A percentile compares a stretch with the other conserved stretches of the same genome.
Conservation (phyloP, 2,113 vertebrate species). For the Osmerus eperlanus region DNA sequence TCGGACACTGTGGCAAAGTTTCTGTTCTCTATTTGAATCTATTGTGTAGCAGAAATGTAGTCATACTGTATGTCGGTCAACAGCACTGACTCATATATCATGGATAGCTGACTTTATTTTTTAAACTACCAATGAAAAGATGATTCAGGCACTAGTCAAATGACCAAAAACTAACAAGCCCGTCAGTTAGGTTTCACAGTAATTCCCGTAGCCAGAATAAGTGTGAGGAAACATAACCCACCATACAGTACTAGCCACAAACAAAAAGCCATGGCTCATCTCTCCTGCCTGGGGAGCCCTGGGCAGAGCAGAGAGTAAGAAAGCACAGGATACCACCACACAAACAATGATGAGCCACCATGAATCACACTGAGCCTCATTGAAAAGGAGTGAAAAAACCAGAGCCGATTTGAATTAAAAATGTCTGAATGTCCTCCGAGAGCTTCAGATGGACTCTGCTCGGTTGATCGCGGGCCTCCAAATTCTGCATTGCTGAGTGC, state of each 20-base stretch:
- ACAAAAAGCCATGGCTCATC: slow-evolving; percentile 42
- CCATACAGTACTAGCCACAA: slow-evolving; percentile 19
- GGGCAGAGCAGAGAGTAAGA: slow-evolving; percentile 44
- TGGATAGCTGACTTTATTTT: background rate
- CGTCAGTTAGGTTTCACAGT: slow-evolving; percentile 7
- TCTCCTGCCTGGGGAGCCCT: slow-evolving; percentile 42
- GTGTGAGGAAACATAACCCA: slow-evolving; percentile 28
- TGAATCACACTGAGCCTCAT: slow-evolving; percentile 57
- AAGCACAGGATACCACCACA: slow-evolving; percentile 53
- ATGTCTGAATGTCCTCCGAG: slow-evolving; percentile 47
- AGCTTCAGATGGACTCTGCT: slow-evolving; percentile 44
- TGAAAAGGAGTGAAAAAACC: slow-evolving; percentile 57
- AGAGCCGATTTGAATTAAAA: slow-evolving; percentile 59
- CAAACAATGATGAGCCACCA: slow-evolving; percentile 56
- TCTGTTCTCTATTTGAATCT: background rate
- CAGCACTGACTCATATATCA: no score
- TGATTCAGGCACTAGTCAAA: no score
- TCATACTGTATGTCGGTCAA: background rate
- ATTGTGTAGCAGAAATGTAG: background rate
- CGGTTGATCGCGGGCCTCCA: slow-evolving; percentile 41
- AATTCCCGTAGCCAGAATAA: slow-evolving; percentile 17
- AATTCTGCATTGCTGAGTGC: slow-evolving; percentile 39
- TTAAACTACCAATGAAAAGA: background rate
- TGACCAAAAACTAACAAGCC: no score
- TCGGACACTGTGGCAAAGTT: background rate